Evolutionary conservation across 2,113 vertebrate genomes (phyloP).

Genomic region (Pluvianellus socialis): DNA sequence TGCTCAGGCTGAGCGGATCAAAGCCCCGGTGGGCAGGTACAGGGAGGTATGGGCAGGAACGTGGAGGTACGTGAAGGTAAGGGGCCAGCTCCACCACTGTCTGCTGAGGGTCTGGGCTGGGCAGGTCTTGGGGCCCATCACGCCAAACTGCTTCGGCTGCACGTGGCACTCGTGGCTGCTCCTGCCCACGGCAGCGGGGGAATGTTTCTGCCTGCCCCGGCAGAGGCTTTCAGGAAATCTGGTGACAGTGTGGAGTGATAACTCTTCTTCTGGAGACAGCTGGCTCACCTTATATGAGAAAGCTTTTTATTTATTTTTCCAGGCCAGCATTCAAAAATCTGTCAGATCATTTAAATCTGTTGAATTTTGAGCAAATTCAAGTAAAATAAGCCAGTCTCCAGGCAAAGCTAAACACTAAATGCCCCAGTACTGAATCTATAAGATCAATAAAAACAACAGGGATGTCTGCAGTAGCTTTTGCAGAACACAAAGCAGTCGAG

Average conservation of each 20-base stretch:
- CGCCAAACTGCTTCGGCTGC: background rate
- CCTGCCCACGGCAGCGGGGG: background rate
- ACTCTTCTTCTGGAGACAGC: conserved; percentile 26
- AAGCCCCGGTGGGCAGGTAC: background rate
- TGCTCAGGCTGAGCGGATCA: background rate
- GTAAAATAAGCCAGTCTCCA: conserved; percentile 8
- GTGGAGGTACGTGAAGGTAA: background rate
- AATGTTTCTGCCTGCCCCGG: background rate
- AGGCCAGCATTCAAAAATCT: conserved; percentile 23
- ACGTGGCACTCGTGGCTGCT: background rate
- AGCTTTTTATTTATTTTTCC: conserved; percentile 7
- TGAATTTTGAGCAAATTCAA: conserved; percentile 21
- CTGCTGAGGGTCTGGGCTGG: background rate
- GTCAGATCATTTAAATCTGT: conserved; percentile 22
- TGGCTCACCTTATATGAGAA: conserved; percentile 45
- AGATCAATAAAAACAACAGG: conserved; percentile 33
- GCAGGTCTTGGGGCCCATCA: background rate
- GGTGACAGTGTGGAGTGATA: background rate
- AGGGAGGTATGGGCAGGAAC: background rate
- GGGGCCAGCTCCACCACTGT: fast-evolving
- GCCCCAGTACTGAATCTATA: conserved; percentile 17
- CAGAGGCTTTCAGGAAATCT: background rate
- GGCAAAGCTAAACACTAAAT: conserved; percentile 22
- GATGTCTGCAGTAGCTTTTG: conserved; percentile 4
- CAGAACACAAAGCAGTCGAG: background rate